Base-by-base conservation (phyloP, 2,888 invertebrate genomes). In the Odontothrips loti region DNA sequence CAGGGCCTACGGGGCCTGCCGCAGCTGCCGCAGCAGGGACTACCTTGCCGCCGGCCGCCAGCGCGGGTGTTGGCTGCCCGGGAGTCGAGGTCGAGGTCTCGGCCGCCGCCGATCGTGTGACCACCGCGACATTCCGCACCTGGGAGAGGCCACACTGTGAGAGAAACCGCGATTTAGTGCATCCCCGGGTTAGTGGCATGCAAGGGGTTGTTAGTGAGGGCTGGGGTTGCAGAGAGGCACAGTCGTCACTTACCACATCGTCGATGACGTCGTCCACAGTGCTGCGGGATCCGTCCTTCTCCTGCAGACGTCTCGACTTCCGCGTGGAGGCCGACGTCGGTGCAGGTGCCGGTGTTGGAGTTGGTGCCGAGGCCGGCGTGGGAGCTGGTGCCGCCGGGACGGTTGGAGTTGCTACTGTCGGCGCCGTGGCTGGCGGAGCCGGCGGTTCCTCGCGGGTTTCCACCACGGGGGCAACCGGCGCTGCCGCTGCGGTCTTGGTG, bases 221-320 rank as follows among this genome's bases (percentile, higher is more conserved):
- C 3, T 6, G 34, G 34, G 34, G 34, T 43, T 43, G 34, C 34
- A 6, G 6, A 43, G 34, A 6, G 34, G 34, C 2, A 6, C 34
- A 43, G 34, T 2, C 34, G 8, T 83, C 83, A 84, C 95, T 92
- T 1, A 96, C 92, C 0, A 96, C 96, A 85, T 97, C 96, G 84
- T 97, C 97, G 83, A 96, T 96, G 20, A 95, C 92, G 85, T 96
- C 96, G 86, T 97, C 97, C 15, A 95, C 91, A 0, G 94, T 93
- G 82, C 90, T 94, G 82, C 94, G 90, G 83, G 91, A 91, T 80
- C 92, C 85, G 83, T 86, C 86, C 80, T 86, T 85, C 82, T 86
- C 86, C 84, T 85, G 94, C 81, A 96, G 88, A 82, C 96, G 90
- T 82, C 94, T 90, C 0, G 95, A 96, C 87, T 96, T 95, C 80